phyloP scores from a whole-genome alignment of 2,797 vertebrate genomes.

The Channa striata region DNA sequence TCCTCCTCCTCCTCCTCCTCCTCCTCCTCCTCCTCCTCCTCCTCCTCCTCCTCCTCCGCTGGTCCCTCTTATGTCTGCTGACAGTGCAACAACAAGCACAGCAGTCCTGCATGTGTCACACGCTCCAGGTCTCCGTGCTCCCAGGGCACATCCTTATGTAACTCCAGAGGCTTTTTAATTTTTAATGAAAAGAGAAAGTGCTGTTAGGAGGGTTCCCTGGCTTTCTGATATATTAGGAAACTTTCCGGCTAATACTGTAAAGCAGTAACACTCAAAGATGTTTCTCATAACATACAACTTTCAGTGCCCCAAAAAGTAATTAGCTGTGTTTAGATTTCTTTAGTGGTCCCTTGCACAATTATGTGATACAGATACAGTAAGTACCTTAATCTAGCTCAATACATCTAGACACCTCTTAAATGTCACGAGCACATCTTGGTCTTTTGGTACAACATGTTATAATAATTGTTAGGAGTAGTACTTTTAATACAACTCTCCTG shows the following conservation, averaged over 20 bases:
- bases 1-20: conserved; percentile 13
- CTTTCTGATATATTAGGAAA: conserved; percentile 21
- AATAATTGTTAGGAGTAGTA: not conserved
- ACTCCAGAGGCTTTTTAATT: conserved; percentile 52
- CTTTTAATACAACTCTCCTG: no score
- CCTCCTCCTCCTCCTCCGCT: conserved; percentile 24
- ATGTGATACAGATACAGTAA: not conserved
- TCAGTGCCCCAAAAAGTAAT: not conserved
- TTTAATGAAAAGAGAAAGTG: conserved; percentile 56
- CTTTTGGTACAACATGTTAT: not conserved
- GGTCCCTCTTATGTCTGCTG: conserved; percentile 57
- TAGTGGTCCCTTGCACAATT: not conserved
- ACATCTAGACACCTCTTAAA: no score
- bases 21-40: conserved; percentile 1
- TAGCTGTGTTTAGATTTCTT: not conserved
- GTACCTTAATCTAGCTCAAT: not conserved
- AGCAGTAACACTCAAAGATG: conserved; percentile 14
- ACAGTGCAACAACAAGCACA: conserved; percentile 53
- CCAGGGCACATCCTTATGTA: conserved; percentile 52
- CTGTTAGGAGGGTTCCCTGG: conserved; percentile 17
- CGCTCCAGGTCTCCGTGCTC: conserved; percentile 54
- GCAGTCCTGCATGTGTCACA: conserved; percentile 39
- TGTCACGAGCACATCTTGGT: not conserved
- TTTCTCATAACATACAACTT: conserved; percentile 14
- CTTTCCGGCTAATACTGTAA: conserved; percentile 8